Conservation (phyloP, 2,113 vertebrate genomes). For the Guaruba guarouba region DNA sequence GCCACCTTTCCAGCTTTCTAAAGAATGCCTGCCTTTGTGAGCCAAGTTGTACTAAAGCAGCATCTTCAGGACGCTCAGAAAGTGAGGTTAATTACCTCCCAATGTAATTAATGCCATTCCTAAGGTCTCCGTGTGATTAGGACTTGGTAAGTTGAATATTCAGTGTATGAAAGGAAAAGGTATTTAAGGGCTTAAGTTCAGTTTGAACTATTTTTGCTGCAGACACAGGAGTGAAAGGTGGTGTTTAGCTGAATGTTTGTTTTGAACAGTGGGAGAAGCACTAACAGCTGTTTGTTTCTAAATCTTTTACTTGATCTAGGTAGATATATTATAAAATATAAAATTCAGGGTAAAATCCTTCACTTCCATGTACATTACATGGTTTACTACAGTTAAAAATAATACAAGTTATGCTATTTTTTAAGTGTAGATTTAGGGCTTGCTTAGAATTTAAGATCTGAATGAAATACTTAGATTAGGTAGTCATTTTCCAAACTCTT, state of each 20-base stretch:
- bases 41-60: neutral
- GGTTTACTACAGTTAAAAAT: constrained; percentile 58
- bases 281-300: constrained; percentile 33
- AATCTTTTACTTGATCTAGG: constrained; percentile 42
- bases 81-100: constrained; percentile 10
- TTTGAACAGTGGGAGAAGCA: constrained; percentile 32
- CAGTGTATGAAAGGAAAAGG: constrained; percentile 45
- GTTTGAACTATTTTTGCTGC: constrained; percentile 59
- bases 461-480: neutral
- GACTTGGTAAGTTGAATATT: neutral
- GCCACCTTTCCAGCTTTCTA: constrained; percentile 16
- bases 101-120: constrained; percentile 1
- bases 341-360: constrained; percentile 74
- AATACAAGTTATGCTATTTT: constrained; percentile 35
- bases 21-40: constrained; percentile 31
- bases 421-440: constrained; percentile 62
- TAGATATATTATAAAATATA: constrained; percentile 43
- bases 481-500: constrained; percentile 43
- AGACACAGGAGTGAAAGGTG: neutral
- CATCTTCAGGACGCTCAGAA: neutral
- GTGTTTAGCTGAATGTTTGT: neutral
- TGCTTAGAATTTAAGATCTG: constrained; percentile 51
- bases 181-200: constrained; percentile 71
- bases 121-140: neutral
- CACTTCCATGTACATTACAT: constrained; percentile 75